Evolutionary conservation across 2,797 vertebrate genomes (phyloP).

Genomic region (Galagoides demidoff): DNA sequence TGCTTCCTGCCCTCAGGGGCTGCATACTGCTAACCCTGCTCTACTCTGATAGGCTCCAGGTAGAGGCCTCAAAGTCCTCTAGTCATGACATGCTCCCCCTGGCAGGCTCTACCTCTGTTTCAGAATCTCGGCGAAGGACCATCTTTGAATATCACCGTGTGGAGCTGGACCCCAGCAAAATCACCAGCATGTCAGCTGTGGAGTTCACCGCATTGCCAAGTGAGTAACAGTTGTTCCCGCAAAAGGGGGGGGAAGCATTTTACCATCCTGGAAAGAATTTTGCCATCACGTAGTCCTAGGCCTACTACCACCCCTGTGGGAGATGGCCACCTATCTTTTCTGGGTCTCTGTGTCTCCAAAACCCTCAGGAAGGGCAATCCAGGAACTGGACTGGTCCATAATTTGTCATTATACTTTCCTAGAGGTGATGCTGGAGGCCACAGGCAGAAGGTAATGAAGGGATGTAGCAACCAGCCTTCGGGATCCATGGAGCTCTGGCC

Average conservation of each 20-base stretch:
- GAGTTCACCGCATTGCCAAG: slow-evolving; percentile 95
- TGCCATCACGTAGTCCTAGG: neutral
- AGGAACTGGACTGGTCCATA: neutral
- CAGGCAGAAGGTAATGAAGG: neutral
- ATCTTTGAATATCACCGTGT: slow-evolving; percentile 98
- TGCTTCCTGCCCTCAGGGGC: neutral
- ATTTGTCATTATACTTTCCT: neutral
- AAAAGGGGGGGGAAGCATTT: fast-evolving
- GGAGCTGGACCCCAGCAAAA: slow-evolving; percentile 92
- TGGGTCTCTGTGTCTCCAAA: neutral
- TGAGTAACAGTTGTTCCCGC: slow-evolving; percentile 85
- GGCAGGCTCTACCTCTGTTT: neutral
- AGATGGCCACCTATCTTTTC: neutral
- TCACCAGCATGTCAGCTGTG: slow-evolving; percentile 91
- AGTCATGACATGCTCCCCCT: neutral
- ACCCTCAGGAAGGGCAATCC: neutral
- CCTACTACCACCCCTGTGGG: neutral
- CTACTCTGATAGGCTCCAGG: neutral
- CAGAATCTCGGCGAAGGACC: slow-evolving; percentile 90
- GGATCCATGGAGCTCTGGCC: neutral
- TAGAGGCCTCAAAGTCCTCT: neutral
- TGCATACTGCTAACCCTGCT: neutral
- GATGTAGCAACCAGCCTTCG: neutral
- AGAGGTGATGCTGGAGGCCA: neutral
- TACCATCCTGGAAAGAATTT: neutral